Conservation (phyloP, 2,113 vertebrate genomes). For the Archilochus colubris region DNA sequence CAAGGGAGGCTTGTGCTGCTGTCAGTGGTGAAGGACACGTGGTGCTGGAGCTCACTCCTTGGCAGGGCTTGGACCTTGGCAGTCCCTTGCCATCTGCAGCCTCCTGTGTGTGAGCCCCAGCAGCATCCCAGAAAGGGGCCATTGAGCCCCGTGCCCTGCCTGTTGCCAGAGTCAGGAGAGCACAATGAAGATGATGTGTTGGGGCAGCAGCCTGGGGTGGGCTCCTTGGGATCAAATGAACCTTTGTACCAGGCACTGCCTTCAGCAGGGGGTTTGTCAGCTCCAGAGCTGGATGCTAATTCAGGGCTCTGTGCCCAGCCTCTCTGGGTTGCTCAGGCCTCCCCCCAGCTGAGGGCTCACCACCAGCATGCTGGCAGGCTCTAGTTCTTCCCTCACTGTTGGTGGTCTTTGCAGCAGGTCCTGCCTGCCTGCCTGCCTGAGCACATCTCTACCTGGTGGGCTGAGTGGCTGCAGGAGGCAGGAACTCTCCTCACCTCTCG, state of each 20-base stretch:
- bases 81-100: neutral
- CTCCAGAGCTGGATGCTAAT: neutral
- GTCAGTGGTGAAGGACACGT: neutral
- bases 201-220: rapidly evolving
- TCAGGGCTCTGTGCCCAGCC: neutral
- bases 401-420: neutral
- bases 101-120: neutral
- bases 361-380: neutral
- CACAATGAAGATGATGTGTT: slow-evolving; percentile 15
- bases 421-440: neutral
- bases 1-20: neutral
- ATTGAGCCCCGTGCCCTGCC: neutral
- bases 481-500: neutral
- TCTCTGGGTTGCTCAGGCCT: neutral
- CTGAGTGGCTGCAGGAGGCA: neutral
- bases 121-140: neutral
- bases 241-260: neutral
- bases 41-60: neutral
- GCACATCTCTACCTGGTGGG: rapidly evolving
- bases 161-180: neutral
- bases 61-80: neutral
- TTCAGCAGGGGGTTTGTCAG: slow-evolving; percentile 16
- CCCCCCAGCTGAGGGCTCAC: rapidly evolving
- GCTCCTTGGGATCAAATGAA: neutral
- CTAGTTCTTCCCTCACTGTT: neutral